Evolutionary conservation across 2,797 vertebrate genomes (phyloP).

Genomic region (Falco rusticolus): DNA sequence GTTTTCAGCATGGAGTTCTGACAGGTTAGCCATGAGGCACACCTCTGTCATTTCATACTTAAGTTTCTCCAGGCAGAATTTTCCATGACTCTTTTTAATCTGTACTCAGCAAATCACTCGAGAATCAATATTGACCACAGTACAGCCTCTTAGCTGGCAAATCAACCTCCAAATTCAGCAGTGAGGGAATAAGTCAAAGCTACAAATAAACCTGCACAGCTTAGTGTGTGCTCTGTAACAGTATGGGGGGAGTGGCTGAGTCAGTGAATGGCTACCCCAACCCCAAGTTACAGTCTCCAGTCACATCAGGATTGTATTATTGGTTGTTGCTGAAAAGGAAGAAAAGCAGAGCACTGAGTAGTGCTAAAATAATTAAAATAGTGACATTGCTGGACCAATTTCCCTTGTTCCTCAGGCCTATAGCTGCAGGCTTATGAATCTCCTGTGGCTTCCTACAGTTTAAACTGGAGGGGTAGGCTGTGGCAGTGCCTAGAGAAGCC

Average conservation of each 20-base stretch:
- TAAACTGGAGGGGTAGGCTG: neutral
- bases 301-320: neutral
- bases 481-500: neutral
- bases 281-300: neutral
- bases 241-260: neutral
- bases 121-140: neutral
- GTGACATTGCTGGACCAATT: neutral
- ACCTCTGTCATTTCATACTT: neutral
- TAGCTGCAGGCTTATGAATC: neutral
- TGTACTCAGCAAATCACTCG: neutral
- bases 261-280: neutral
- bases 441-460: neutral
- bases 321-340: neutral
- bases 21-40: neutral
- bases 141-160: neutral
- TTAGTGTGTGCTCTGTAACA: neutral
- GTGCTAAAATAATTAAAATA: neutral
- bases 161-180: neutral
- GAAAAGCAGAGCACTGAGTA: neutral
- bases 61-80: neutral
- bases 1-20: neutral
- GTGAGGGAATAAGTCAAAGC: neutral
- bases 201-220: neutral
- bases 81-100: neutral
- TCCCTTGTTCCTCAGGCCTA: neutral